A percentile compares a stretch with the other conserved stretches of the same genome.
Conservation (phyloP, 2,888 invertebrate species). For the Hanleya hanleyi region DNA sequence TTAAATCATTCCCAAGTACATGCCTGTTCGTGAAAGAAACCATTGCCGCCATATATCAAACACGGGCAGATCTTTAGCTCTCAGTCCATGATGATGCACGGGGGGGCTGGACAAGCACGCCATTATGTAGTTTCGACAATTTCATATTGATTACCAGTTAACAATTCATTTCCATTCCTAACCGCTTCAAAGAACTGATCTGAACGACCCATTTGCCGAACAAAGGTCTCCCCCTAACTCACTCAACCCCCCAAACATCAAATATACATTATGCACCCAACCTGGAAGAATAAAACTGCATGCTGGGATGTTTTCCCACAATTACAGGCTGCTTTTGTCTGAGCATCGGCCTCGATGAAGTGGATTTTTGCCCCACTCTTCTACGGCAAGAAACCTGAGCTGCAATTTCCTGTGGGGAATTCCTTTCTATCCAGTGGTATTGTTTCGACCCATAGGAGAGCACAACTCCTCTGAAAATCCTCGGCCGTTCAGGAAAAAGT, state of each 20-base stretch:
- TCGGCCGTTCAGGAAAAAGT: too few species aligned
- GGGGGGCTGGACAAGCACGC: not conserved
- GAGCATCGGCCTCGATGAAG: not conserved
- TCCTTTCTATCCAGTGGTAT: not conserved
- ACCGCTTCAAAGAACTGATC: not conserved
- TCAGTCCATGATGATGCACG: too few species aligned
- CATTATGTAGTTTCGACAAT: not conserved
- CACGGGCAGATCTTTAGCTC: too few species aligned
- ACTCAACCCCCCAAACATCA: slow-evolving; percentile 3
- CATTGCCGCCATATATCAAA: not conserved
- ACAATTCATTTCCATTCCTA: slow-evolving; percentile 5
- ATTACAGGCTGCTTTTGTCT: not conserved
- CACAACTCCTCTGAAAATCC: too few species aligned
- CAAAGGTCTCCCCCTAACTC: not conserved
- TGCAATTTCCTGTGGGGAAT: not conserved
- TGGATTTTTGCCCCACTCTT: not conserved
- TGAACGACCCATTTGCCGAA: not conserved
- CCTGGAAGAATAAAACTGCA: not conserved
- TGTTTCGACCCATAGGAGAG: not conserved
- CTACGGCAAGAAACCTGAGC: not conserved
- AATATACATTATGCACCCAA: slow-evolving; percentile 1
- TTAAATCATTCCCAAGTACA: not conserved
- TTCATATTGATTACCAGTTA: not conserved
- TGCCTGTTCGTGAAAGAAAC: not conserved
- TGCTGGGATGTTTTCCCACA: slow-evolving; percentile 1